phyloP scores from a whole-genome alignment of 1,140 invertebrate genomes.

The Ridgeia piscesae region DNA sequence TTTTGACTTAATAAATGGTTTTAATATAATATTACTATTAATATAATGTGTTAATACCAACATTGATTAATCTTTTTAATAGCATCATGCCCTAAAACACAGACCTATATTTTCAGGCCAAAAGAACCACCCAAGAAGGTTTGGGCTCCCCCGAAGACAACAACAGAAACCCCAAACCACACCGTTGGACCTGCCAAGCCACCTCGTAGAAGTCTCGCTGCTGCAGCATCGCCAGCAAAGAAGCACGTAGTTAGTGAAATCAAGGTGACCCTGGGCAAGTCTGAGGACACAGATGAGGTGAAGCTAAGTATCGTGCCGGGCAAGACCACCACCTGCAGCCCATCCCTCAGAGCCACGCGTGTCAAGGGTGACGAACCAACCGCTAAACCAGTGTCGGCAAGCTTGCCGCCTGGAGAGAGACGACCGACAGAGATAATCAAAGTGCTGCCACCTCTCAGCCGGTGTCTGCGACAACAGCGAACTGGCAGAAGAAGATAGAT shows the following conservation, averaged over 20 bases:
- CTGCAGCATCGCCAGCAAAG: neutral
- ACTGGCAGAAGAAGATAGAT: slow-evolving; percentile 13
- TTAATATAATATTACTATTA: neutral
- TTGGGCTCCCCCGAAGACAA: slow-evolving; percentile 43
- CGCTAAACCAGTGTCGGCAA: slow-evolving; percentile 44
- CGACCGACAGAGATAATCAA: slow-evolving; percentile 31
- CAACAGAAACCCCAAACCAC: neutral
- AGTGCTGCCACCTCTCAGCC: slow-evolving; percentile 30
- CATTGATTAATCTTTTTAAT: too few relatives aligned
- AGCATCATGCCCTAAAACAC: too few relatives aligned
- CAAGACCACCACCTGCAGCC: slow-evolving; percentile 15
- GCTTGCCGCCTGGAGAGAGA: slow-evolving; percentile 51
- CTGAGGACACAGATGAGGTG: neutral
- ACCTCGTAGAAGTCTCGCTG: neutral
- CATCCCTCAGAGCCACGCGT: neutral
- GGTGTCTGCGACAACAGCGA: slow-evolving; percentile 28
- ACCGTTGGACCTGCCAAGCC: slow-evolving; percentile 20
- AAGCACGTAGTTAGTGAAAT: neutral
- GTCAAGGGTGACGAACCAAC: slow-evolving; percentile 36
- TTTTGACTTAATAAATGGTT: neutral
- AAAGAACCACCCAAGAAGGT: slow-evolving; percentile 42
- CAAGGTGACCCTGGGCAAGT: slow-evolving; percentile 1
- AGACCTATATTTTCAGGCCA: neutral
- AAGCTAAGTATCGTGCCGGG: neutral
- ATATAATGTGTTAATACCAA: too few relatives aligned